These are phyloP conservation scores for Saxidomus purpurata DNA, from an alignment of 1,140 invertebrate genomes.

Conservation along the genomic window DNA sequence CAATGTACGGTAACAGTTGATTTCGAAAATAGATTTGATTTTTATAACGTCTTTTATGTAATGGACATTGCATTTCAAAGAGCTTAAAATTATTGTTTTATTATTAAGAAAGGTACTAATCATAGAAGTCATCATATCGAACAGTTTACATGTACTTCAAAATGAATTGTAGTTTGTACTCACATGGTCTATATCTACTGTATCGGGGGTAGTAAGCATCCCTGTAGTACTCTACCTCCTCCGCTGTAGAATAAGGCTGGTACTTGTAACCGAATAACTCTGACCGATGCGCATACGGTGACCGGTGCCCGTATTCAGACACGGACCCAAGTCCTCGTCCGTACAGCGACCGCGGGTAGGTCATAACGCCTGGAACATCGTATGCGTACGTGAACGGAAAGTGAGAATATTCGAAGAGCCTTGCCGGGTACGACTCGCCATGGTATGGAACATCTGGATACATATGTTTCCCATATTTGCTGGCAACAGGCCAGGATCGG, in stretches of 20 bases:
- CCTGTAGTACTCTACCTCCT: not conserved
- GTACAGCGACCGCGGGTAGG: not conserved
- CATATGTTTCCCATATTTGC: not conserved
- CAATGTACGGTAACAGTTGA: no score
- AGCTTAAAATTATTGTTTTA: no score
- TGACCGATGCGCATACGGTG: not conserved
- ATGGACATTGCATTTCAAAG: no score
- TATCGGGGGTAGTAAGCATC: not conserved
- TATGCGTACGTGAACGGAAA: constrained; percentile 28
- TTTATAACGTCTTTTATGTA: no score
- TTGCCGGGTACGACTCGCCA: not conserved
- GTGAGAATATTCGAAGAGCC: not conserved
- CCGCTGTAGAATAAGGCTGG: not conserved
- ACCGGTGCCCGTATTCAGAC: not conserved
- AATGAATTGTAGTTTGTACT: no score
- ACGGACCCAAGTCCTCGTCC: not conserved
- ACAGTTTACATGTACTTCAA: no score
- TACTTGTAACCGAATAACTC: constrained; percentile 13
- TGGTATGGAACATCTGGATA: not conserved
- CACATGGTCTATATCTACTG: not conserved
- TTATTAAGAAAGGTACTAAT: no score
- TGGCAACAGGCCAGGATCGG: not conserved
- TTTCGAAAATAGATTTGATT: no score
- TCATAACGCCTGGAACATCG: constrained; percentile 5
- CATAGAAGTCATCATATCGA: no score